These are phyloP conservation scores for Felis catus DNA, from an alignment of 2,113 vertebrate genomes.

Conservation along the genomic window F.catus_Fca126_mat1.0 CM031423.1:73464001-73464500, in stretches of 20 bases:
- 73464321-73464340: neutral
- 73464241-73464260: neutral
- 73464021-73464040: neutral
- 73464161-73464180: neutral
- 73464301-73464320: constrained; percentile 12
- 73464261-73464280: neutral
- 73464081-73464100: neutral
- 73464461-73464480: neutral
- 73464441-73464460: neutral
- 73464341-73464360: neutral
- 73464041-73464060: neutral
- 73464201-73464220: neutral
- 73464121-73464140: neutral
- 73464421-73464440: neutral
- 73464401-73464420: neutral
- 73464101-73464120: neutral
- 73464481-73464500: neutral
- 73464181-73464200: constrained; percentile 1
- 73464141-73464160: neutral
- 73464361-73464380: neutral
- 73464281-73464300: constrained; percentile 36
- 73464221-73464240: neutral
- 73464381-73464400: neutral
- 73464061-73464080: neutral
- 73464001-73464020: neutral